These are phyloP conservation scores for Peromyscus leucopus DNA, from an alignment of 2,113 vertebrate genomes.

Conservation along the genomic window DNA sequence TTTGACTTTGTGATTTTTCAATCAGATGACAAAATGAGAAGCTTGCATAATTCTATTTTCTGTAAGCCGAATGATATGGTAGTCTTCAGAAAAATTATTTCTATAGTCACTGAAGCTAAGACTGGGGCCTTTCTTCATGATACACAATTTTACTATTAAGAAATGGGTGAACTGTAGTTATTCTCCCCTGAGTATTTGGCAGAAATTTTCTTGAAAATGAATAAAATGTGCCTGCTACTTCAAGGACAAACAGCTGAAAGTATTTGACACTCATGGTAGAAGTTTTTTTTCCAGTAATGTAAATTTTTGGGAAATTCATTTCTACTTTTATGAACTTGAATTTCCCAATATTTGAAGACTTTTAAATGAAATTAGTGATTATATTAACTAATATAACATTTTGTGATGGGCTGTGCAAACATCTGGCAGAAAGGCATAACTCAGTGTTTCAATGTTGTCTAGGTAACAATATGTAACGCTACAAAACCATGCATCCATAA, in stretches of 20 bases:
- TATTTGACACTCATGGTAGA: neutral
- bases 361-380: neutral
- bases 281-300: constrained; percentile 18
- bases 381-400: constrained; percentile 37
- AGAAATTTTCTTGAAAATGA: constrained; percentile 48
- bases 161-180: neutral
- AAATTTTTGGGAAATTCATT: constrained; percentile 6
- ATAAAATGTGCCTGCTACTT: neutral
- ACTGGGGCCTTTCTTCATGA: neutral
- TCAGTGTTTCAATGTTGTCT: neutral
- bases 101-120: neutral
- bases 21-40: neutral
- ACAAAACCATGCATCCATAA: neutral
- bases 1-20: neutral
- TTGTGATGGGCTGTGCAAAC: neutral
- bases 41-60: neutral
- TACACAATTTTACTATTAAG: neutral
- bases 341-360: constrained; percentile 17
- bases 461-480: neutral
- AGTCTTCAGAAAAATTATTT: neutral
- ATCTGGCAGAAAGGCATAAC: constrained; percentile 19
- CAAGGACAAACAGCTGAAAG: neutral
- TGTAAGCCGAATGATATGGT: neutral
- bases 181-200: neutral
- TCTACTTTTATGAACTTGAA: neutral